Conservation (phyloP, 2,797 vertebrate genomes). For the Chaunax sp. region DNA sequence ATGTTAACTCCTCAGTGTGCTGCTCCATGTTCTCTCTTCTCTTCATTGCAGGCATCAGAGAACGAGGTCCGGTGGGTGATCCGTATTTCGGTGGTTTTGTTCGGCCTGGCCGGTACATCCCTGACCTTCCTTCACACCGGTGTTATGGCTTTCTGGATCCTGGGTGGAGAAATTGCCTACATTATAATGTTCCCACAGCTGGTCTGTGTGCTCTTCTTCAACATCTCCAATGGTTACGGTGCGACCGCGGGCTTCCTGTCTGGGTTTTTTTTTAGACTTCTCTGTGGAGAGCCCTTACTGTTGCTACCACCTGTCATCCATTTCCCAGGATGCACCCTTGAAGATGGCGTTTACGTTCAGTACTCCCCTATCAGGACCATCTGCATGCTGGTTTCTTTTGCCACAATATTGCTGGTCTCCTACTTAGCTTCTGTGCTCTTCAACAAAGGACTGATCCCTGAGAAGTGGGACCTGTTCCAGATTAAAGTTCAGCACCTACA, state of each 20-base stretch:
- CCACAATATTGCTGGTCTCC: constrained; percentile 43
- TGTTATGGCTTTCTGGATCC: constrained; percentile 77
- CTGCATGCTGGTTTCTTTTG: constrained; percentile 68
- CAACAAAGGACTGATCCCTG: constrained; percentile 37
- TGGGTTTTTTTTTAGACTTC: background rate
- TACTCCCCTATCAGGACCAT: constrained; percentile 79
- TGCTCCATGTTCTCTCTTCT: background rate
- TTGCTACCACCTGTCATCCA: constrained; percentile 57
- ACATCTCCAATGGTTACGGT: constrained; percentile 72
- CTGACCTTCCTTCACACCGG: constrained; percentile 70
- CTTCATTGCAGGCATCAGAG: constrained; percentile 71
- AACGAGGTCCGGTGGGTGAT: constrained; percentile 77
- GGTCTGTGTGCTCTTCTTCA: constrained; percentile 77
- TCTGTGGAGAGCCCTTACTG: constrained; percentile 52
- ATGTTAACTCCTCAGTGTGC: no score
- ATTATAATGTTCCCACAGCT: constrained; percentile 82
- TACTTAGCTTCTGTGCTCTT: constrained; percentile 36
- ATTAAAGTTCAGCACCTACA: constrained; percentile 2
- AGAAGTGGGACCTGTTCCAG: constrained; percentile 45
- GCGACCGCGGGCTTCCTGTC: constrained; percentile 18
- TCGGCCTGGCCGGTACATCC: constrained; percentile 62
- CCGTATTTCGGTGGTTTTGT: constrained; percentile 66
- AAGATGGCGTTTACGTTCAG: constrained; percentile 64
- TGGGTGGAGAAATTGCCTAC: constrained; percentile 78
- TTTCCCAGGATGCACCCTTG: constrained; percentile 71